These are phyloP conservation scores for Sorex araneus DNA, from an alignment of 2,113 vertebrate species.

Conservation along the genomic window DNA sequence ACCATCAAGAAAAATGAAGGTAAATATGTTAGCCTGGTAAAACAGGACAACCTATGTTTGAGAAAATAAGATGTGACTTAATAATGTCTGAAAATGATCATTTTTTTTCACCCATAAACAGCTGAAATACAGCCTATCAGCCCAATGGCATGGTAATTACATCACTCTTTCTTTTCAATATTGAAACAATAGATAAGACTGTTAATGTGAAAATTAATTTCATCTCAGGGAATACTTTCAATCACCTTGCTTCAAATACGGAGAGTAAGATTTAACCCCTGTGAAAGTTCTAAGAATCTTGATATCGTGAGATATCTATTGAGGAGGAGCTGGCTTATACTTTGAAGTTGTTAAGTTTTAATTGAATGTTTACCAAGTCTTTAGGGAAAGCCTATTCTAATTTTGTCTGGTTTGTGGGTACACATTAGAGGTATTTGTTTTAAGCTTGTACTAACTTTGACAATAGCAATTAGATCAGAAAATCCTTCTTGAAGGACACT, in stretches of 20 bases:
- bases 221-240: conserved; percentile 56
- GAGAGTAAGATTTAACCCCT: conserved; percentile 54
- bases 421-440: conserved; percentile 69
- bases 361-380: conserved; percentile 71
- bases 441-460: conserved; percentile 65
- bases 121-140: conserved; percentile 67
- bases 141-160: conserved; percentile 24
- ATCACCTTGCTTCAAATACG: conserved; percentile 45
- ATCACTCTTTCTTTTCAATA: conserved; percentile 71
- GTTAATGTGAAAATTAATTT: conserved; percentile 67
- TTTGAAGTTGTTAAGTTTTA: conserved; percentile 74
- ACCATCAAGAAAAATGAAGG: conserved; percentile 98
- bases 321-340: conserved; percentile 67
- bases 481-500: conserved; percentile 79
- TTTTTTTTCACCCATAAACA: conserved; percentile 29
- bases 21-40: conserved; percentile 84
- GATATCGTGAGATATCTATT: conserved; percentile 55
- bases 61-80: not conserved
- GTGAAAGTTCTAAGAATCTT: conserved; percentile 65
- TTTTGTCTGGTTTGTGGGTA: conserved; percentile 52
- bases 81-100: not conserved
- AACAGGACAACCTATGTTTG: not conserved
- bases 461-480: conserved; percentile 79
- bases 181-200: conserved; percentile 71
- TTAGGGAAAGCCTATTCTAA: conserved; percentile 72